Evolutionary conservation across 2,113 vertebrate genomes (phyloP).

Genomic region (Pelecanus crispus): DNA sequence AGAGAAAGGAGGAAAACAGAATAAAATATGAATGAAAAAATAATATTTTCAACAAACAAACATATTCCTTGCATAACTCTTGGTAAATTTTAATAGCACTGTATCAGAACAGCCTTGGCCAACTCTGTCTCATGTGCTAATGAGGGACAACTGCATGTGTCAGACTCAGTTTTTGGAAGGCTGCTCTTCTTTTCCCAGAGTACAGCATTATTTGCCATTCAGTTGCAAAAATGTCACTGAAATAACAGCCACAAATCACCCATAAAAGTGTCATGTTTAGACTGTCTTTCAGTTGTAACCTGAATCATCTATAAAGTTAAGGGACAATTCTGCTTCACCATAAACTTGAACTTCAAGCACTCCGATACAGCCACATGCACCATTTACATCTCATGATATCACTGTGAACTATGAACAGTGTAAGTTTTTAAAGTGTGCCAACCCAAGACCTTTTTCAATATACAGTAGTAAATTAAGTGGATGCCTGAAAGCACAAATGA

Average conservation of each 20-base stretch:
- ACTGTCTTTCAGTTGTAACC: not conserved
- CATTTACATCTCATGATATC: not conserved
- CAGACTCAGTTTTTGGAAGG: not conserved
- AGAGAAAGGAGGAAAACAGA: not conserved
- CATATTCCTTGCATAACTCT: not conserved
- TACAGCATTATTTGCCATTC: not conserved
- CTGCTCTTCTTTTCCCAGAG: not conserved
- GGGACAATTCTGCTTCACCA: not conserved
- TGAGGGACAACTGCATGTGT: not conserved
- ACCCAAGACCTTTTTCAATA: not conserved
- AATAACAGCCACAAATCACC: not conserved
- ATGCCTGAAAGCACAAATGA: not conserved
- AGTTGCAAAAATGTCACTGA: not conserved
- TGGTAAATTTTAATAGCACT: not conserved
- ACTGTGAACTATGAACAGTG: not conserved
- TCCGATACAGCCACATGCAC: not conserved
- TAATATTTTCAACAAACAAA: not conserved
- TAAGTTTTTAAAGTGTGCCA: not conserved
- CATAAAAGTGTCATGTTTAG: not conserved
- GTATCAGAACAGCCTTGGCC: not conserved
- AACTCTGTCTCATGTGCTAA: not conserved
- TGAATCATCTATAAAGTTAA: not conserved
- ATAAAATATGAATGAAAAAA: not conserved
- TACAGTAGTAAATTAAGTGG: not conserved
- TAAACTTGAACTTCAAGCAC: not conserved